These are phyloP conservation scores for Palaemon carinicauda DNA, from an alignment of 1,140 invertebrate genomes.

Conservation along the genomic window DNA sequence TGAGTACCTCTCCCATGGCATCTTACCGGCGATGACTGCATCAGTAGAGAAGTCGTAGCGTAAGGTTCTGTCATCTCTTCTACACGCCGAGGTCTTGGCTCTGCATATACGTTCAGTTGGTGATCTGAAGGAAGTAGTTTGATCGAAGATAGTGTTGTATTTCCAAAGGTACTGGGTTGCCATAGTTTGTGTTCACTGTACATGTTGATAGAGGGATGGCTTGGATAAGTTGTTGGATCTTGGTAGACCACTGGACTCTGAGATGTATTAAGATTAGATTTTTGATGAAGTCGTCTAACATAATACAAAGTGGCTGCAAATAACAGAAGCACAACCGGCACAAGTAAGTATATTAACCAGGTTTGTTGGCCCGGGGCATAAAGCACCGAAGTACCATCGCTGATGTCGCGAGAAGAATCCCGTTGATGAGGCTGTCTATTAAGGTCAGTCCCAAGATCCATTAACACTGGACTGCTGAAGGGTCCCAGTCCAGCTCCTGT, in stretches of 20 bases:
- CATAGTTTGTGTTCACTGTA: slow-evolving; percentile 43
- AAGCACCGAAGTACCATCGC: too few species aligned
- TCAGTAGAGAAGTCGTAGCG: slow-evolving; percentile 30
- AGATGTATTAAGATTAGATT: neutral
- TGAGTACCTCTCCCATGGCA: too few species aligned
- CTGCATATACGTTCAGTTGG: slow-evolving; percentile 34
- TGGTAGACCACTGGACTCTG: neutral
- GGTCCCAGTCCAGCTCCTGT: slow-evolving; percentile 39
- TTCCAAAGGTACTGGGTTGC: slow-evolving; percentile 12
- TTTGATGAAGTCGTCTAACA: slow-evolving; percentile 3
- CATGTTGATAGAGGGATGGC: slow-evolving; percentile 32
- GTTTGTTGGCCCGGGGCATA: too few species aligned
- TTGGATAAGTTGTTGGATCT: slow-evolving; percentile 10
- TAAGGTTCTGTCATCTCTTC: slow-evolving; percentile 30
- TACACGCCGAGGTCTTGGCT: slow-evolving; percentile 15
- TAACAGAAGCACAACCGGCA: slow-evolving; percentile 17
- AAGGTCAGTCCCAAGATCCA: neutral
- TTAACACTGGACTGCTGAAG: neutral
- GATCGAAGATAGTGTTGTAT: slow-evolving; percentile 33
- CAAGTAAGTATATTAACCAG: too few species aligned
- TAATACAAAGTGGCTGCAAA: slow-evolving; percentile 25
- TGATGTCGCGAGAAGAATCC: too few species aligned
- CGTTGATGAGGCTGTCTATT: neutral
- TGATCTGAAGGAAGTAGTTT: slow-evolving; percentile 22
- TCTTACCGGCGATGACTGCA: neutral